Percentiles rank a stretch among this genome's conserved stretches.
phyloP scores from a whole-genome alignment of 2,797 vertebrate species.

The Hyperoplus immaculatus region DNA sequence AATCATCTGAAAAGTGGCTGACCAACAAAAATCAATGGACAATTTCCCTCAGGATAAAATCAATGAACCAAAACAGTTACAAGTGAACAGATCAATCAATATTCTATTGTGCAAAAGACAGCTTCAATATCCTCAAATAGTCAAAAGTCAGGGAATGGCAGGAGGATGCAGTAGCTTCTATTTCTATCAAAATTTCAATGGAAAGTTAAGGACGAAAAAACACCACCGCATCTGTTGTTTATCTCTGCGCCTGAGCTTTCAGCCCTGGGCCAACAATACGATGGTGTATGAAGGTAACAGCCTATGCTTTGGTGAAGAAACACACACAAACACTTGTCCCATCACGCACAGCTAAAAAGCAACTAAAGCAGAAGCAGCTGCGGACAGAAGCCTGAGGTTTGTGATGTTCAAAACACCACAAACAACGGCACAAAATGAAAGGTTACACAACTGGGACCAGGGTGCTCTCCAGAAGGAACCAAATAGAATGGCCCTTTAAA shows the following conservation, averaged over 20 bases:
- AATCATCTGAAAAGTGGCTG: background rate
- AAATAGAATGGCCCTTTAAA: background rate
- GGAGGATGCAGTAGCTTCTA: background rate
- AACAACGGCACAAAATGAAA: slow-evolving; percentile 12
- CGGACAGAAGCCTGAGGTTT: slow-evolving; percentile 15
- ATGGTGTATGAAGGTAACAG: slow-evolving; percentile 3
- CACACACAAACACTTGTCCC: slow-evolving; percentile 13
- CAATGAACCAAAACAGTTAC: background rate
- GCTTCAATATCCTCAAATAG: slow-evolving; percentile 4
- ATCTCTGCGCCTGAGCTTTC: slow-evolving; percentile 42
- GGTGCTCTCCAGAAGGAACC: slow-evolving; percentile 7
- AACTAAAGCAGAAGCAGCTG: slow-evolving; percentile 2
- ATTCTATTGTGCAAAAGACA: background rate
- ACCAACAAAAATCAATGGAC: background rate
- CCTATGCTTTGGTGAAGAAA: background rate
- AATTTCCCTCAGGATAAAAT: background rate
- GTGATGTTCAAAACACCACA: slow-evolving; percentile 19
- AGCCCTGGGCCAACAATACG: slow-evolving; percentile 6
- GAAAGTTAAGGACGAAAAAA: background rate
- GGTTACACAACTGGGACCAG: background rate
- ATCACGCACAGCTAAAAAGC: slow-evolving; percentile 17
- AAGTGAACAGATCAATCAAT: background rate
- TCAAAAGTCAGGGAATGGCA: background rate
- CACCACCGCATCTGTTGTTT: slow-evolving; percentile 20
- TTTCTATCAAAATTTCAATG: slow-evolving; percentile 9